phyloP scores from a whole-genome alignment of 1,140 invertebrate species.

The Macrostomum lignano region DNA sequence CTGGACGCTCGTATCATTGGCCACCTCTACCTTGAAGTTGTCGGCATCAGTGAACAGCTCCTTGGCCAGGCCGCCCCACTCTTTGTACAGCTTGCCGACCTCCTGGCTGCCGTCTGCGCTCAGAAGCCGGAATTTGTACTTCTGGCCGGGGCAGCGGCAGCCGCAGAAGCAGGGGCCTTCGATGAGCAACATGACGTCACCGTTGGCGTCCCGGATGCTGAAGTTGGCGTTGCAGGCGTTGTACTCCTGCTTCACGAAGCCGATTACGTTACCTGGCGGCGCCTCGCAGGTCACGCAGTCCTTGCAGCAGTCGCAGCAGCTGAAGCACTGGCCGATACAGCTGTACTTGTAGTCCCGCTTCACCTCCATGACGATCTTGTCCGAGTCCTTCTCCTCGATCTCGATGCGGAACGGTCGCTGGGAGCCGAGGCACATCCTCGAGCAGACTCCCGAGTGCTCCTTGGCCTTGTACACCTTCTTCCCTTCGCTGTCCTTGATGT shows the following conservation, averaged over 20 bases:
- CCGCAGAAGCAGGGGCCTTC: constrained; percentile 58
- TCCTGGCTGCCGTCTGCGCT: constrained; percentile 32
- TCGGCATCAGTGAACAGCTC: constrained; percentile 46
- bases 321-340: constrained; percentile 16
- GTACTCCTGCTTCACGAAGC: constrained; percentile 54
- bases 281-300: constrained; percentile 19
- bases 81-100: constrained; percentile 45
- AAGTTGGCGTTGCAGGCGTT: constrained; percentile 46
- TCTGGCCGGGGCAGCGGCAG: constrained; percentile 46
- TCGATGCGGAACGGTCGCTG: constrained; percentile 20
- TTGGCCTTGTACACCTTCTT: not conserved
- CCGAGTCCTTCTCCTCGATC: no score
- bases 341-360: constrained; percentile 18
- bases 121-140: constrained; percentile 41
- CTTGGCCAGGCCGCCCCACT: constrained; percentile 40
- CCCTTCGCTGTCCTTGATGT: not conserved
- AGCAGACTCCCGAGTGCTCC: constrained; percentile 21
- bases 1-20: no score
- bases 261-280: constrained; percentile 34
- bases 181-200: constrained; percentile 45
- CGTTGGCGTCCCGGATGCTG: constrained; percentile 43
- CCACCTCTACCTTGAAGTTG: constrained; percentile 47
- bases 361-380: constrained; percentile 15
- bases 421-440: constrained; percentile 17
- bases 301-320: constrained; percentile 22